Conservation (phyloP, 2,888 invertebrate species). For the Cyaniris semiargus region DNA sequence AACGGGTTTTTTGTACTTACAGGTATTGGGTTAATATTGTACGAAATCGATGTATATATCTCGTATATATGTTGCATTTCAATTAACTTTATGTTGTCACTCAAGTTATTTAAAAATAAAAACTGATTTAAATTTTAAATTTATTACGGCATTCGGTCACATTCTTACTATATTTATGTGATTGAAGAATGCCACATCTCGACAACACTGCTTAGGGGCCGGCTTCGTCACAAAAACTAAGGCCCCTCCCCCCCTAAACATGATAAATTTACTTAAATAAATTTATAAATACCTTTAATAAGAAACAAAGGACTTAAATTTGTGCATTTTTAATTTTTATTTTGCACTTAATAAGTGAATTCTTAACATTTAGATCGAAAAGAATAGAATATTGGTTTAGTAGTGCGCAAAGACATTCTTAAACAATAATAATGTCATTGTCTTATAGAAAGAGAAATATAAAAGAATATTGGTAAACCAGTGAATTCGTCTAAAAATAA, state of each 20-base stretch:
- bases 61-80: slow-evolving; percentile 6
- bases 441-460: neutral
- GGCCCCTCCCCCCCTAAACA: too few relatives aligned
- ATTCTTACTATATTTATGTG: neutral
- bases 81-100: neutral
- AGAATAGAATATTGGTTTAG: too few relatives aligned
- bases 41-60: slow-evolving; percentile 15
- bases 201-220: neutral
- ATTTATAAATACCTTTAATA: too few relatives aligned
- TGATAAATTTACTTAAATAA: too few relatives aligned
- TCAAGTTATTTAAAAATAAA: neutral
- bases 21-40: neutral
- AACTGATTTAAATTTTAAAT: neutral
- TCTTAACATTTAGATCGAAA: too few relatives aligned
- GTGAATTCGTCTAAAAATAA: neutral
- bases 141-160: neutral
- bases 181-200: neutral
- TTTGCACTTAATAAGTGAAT: neutral
- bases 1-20: neutral
- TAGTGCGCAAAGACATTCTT: too few relatives aligned
- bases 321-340: too few relatives aligned
- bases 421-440: neutral
- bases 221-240: too few relatives aligned
- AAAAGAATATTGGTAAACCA: neutral
- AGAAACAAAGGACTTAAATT: too few relatives aligned